Evolutionary conservation across 2,113 vertebrate species (phyloP).

Genomic region (Sinosuthora webbiana): DNA sequence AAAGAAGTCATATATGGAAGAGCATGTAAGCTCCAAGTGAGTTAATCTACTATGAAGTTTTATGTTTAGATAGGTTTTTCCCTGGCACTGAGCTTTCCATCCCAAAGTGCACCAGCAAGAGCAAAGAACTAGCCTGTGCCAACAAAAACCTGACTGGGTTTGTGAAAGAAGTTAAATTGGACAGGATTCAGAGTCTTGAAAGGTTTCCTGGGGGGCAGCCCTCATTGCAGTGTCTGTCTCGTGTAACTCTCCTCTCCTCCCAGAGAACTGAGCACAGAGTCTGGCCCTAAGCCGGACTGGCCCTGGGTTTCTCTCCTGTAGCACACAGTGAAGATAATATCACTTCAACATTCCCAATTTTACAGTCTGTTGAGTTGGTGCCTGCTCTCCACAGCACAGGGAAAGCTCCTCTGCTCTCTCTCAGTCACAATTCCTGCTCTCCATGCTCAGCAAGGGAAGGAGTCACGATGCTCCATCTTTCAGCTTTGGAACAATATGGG

Average conservation of each 20-base stretch:
- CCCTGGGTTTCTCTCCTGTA: not conserved
- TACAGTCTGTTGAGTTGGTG: not conserved
- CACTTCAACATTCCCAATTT: not conserved
- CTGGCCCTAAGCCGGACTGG: not conserved
- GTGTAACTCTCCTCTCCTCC: accelerated
- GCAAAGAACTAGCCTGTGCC: not conserved
- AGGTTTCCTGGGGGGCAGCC: not conserved
- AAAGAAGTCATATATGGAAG: not conserved
- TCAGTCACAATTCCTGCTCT: not conserved
- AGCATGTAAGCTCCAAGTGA: not conserved
- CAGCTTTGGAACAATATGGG: not conserved
- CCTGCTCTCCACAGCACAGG: not conserved
- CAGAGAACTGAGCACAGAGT: not conserved
- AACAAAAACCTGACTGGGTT: not conserved
- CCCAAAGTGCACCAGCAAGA: not conserved
- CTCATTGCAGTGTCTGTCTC: not conserved
- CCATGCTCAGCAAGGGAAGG: not conserved
- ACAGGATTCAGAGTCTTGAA: not conserved
- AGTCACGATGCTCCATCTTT: not conserved
- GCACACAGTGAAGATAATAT: not conserved
- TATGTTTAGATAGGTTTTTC: not conserved
- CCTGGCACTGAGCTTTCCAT: not conserved
- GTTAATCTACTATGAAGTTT: not conserved
- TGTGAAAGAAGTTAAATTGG: not conserved
- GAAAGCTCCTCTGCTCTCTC: not conserved